Conservation (phyloP, 2,113 vertebrate genomes). For the Brachirus orientalis region DNA sequence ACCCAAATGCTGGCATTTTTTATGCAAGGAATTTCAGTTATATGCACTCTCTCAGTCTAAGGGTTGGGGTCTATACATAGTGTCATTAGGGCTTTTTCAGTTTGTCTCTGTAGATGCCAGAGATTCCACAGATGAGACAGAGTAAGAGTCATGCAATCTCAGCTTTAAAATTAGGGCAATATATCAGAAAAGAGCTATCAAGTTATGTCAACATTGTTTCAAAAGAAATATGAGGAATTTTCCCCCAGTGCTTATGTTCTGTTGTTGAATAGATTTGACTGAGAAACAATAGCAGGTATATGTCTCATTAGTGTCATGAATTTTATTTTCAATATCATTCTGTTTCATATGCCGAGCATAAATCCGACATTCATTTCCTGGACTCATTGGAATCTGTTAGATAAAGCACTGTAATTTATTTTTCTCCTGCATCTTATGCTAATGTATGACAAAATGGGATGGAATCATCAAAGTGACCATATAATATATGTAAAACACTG, state of each 20-base stretch:
- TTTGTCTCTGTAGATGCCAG: constrained; percentile 72
- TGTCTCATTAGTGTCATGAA: constrained; percentile 70
- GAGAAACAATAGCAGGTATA: constrained; percentile 50
- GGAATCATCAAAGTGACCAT: constrained; percentile 70
- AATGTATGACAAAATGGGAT: constrained; percentile 67
- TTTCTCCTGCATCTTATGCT: constrained; percentile 64
- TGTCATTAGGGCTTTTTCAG: constrained; percentile 69
- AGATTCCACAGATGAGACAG: constrained; percentile 67
- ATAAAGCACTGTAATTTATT: constrained; percentile 69
- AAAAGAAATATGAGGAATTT: constrained; percentile 63
- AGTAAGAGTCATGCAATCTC: constrained; percentile 53
- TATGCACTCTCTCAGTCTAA: constrained; percentile 53
- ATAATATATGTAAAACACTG: constrained; percentile 72
- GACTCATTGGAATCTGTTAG: constrained; percentile 55
- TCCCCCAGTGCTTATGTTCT: constrained; percentile 33
- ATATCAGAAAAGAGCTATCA: constrained; percentile 71
- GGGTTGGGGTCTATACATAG: constrained; percentile 46
- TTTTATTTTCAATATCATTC: constrained; percentile 72
- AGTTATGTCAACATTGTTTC: constrained; percentile 71
- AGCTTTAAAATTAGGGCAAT: constrained; percentile 70
- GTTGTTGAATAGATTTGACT: constrained; percentile 60
- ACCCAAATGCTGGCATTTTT: constrained; percentile 58
- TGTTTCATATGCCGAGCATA: constrained; percentile 57
- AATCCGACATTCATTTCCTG: constrained; percentile 50
- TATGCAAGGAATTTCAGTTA: constrained; percentile 70